Conservation (phyloP, 2,888 invertebrate species). For the Orchesella flavescens region DNA sequence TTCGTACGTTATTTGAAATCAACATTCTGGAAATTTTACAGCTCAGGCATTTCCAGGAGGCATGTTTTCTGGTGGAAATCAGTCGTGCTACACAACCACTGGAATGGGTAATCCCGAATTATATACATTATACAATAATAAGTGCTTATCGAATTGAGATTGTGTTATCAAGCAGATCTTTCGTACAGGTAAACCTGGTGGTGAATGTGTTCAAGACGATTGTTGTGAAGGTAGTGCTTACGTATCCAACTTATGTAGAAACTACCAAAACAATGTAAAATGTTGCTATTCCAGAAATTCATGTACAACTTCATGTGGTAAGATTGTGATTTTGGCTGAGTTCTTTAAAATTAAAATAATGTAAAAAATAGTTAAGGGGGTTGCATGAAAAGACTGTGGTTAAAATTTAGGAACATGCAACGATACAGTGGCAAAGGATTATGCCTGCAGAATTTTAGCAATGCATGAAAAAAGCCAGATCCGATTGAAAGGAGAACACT, state of each 20-base stretch:
- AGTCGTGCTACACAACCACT: background rate
- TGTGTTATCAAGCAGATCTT: background rate
- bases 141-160: background rate
- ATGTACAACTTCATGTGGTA: constrained; percentile 50
- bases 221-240: background rate
- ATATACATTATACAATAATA: background rate
- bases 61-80: background rate
- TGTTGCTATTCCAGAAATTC: constrained; percentile 62
- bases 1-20: background rate
- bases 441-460: constrained; percentile 54
- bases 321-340: background rate
- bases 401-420: constrained; percentile 46
- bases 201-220: background rate
- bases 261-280: constrained; percentile 23
- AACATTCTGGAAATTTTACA: background rate
- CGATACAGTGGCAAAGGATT: constrained; percentile 42
- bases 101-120: background rate
- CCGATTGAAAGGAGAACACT: constrained; percentile 53
- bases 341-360: background rate
- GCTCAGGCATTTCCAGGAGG: constrained; percentile 3
- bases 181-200: background rate
- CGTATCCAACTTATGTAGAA: background rate
- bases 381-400: background rate
- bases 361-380: too few species aligned
- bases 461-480: constrained; percentile 57